These are phyloP conservation scores for Talpa occidentalis DNA, from an alignment of 2,113 vertebrate species.

Conservation along the genomic window DNA sequence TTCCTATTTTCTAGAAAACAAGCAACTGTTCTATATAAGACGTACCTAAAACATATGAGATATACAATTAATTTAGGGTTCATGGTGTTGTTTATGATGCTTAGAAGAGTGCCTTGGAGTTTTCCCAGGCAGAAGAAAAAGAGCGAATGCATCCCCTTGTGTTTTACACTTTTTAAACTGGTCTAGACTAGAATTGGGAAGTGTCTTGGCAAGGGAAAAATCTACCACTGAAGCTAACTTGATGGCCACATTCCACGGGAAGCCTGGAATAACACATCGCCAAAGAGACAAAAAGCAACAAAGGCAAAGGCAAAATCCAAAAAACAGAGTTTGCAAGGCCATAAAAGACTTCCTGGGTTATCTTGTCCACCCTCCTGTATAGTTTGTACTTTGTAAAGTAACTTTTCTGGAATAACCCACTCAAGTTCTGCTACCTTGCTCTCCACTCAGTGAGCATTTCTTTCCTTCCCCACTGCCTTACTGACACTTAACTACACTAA, in stretches of 20 bases:
- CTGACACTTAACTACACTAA: not conserved
- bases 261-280: not conserved
- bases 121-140: conserved; percentile 53
- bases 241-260: not conserved
- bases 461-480: not conserved
- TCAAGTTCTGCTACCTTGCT: not conserved
- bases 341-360: not conserved
- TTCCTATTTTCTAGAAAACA: conserved; percentile 57
- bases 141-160: not conserved
- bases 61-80: not conserved
- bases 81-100: conserved; percentile 9
- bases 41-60: conserved; percentile 11
- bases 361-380: not conserved
- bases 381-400: not conserved
- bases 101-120: not conserved
- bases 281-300: not conserved
- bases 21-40: not conserved
- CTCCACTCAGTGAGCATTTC: not conserved
- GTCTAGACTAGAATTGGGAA: conserved; percentile 30
- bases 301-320: not conserved
- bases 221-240: not conserved
- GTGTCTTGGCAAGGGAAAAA: conserved; percentile 35
- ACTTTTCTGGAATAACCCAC: not conserved
- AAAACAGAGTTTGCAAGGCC: not conserved
- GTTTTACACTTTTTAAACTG: conserved; percentile 31